These are phyloP conservation scores for Xiphophorus hellerii DNA, from an alignment of 2,113 vertebrate genomes.

Conservation along the genomic window DNA sequence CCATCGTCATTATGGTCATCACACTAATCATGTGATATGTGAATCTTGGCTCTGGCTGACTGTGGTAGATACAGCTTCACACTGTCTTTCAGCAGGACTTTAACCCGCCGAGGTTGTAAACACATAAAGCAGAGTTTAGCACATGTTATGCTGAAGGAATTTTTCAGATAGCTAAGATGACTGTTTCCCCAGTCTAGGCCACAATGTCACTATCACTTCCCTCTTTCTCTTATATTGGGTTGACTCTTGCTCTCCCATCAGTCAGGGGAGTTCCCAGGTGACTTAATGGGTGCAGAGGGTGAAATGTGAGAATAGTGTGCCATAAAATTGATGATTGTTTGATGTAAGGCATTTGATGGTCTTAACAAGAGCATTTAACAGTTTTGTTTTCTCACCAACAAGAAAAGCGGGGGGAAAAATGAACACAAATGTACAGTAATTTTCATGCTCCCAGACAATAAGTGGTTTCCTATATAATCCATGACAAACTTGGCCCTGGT, in stretches of 20 bases:
- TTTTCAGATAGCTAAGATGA: conserved; percentile 44
- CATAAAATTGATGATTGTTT: conserved; percentile 26
- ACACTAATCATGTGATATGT: conserved; percentile 53
- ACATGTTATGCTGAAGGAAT: conserved; percentile 36
- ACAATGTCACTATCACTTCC: conserved; percentile 48
- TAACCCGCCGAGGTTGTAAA: conserved; percentile 43
- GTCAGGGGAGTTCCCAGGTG: conserved; percentile 57
- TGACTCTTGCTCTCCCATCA: conserved; percentile 30
- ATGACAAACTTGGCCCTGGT: conserved; percentile 33
- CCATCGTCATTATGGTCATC: conserved; percentile 49
- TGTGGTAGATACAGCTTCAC: conserved; percentile 50
- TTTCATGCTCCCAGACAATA: background rate
- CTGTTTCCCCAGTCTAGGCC: conserved; percentile 33
- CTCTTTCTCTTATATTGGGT: conserved; percentile 13
- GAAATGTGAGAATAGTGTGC: conserved; percentile 24
- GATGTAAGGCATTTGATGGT: conserved; percentile 20
- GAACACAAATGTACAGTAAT: background rate
- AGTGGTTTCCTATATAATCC: conserved; percentile 12
- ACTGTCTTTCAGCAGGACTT: conserved; percentile 23
- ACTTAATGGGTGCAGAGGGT: conserved; percentile 1
- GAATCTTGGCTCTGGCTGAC: conserved; percentile 46
- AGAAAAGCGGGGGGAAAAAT: conserved; percentile 9
- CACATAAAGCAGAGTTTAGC: conserved; percentile 50
- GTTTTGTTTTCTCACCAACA: conserved; percentile 30
- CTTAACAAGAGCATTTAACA: background rate